Evolutionary conservation across 1,140 invertebrate species (phyloP).

Genomic region (Lucilia sericata): DNA sequence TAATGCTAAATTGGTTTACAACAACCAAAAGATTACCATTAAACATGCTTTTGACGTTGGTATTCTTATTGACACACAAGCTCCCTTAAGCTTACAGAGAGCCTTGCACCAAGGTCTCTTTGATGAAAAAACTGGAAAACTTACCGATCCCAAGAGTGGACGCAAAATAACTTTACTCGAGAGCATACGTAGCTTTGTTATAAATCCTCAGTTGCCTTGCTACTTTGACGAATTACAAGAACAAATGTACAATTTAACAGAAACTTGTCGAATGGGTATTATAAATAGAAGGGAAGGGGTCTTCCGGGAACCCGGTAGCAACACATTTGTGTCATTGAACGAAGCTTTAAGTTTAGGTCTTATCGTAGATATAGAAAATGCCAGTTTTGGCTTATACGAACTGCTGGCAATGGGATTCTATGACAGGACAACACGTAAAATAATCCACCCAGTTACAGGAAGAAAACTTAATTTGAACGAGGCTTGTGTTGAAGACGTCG

Average conservation of each 20-base stretch:
- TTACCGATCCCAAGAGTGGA: conserved; percentile 81
- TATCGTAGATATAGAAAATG: conserved; percentile 87
- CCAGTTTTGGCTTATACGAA: conserved; percentile 85
- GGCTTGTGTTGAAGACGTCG: conserved; percentile 82
- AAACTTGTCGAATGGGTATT: conserved; percentile 84
- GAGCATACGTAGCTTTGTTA: conserved; percentile 82
- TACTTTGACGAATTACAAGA: conserved; percentile 81
- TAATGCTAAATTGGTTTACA: conserved; percentile 76
- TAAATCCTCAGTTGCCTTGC: conserved; percentile 83
- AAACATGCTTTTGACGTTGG: conserved; percentile 84
- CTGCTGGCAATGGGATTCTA: conserved; percentile 86
- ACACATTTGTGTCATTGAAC: conserved; percentile 75
- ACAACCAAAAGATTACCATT: conserved; percentile 78
- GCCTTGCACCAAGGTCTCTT: conserved; percentile 89
- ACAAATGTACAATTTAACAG: conserved; percentile 78
- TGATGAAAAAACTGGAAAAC: conserved; percentile 82
- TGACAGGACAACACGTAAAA: conserved; percentile 76
- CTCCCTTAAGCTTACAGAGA: conserved; percentile 85
- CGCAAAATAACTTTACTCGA: conserved; percentile 85
- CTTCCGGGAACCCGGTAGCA: conserved; percentile 80
- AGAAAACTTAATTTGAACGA: conserved; percentile 82
- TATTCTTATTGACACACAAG: conserved; percentile 83
- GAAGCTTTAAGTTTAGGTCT: conserved; percentile 81
- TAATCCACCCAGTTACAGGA: conserved; percentile 86
- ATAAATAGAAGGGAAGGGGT: conserved; percentile 84